Base-by-base conservation (phyloP, 2,888 invertebrate genomes). In the Terebella lapidaria region DNA sequence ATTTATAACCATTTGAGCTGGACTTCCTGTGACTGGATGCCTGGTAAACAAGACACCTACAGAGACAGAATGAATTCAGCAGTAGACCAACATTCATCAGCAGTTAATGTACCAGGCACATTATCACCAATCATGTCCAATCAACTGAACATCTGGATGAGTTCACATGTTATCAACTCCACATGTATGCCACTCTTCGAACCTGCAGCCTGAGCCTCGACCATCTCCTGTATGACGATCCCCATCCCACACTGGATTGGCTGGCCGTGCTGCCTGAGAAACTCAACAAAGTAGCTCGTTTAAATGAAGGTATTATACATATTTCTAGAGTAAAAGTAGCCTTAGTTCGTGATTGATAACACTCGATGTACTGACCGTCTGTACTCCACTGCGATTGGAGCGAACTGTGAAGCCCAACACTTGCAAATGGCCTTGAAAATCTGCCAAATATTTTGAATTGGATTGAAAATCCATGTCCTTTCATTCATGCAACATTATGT, bases 401-500 rank as follows among this genome's bases (percentile, higher is more conserved):
- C 84, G 74, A 87, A 92, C 67, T 90, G 85, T 0, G 92, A 92
- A 0, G 88, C 89, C 92, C 92, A 93, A 76, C 92, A 92, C 59
- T 85, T 84, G 53, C 85, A 81, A 1, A 92, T 82, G 3, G 86
- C 87, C 29, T 81, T 71, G 5, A 72, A 55, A 0, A 78, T 61
- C 73, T 74, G 57, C 24, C 5, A 10, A 5, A 49, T 49, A 35
- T n/a, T n/a, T n/a, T n/a, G n/a, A n/a, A n/a, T n/a, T n/a, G n/a
- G n/a, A n/a, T n/a, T n/a, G n/a, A n/a, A n/a, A n/a, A n/a, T n/a
- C n/a, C n/a, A n/a, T n/a, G n/a, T n/a, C n/a, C n/a, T n/a, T n/a
- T n/a, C n/a, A n/a, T n/a, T n/a, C n/a, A n/a, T n/a, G n/a, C n/a
- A n/a, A n/a, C n/a, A n/a, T n/a, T n/a, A n/a, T n/a, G n/a, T n/a